phyloP scores from a whole-genome alignment of 1,140 invertebrate species.

The Nephila pilipes region DNA sequence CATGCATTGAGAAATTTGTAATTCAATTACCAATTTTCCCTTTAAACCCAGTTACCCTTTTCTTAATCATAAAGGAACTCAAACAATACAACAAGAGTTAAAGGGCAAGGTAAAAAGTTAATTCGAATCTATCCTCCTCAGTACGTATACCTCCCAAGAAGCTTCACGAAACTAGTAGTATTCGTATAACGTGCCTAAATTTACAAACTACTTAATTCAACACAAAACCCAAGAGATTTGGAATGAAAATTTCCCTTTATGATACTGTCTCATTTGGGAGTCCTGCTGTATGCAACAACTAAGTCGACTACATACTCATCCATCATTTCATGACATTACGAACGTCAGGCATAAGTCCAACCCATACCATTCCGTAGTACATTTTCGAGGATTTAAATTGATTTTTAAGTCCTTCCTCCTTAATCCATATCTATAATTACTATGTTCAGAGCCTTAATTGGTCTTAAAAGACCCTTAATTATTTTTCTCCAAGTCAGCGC shows the following conservation, averaged over 20 bases:
- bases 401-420: conserved; percentile 25
- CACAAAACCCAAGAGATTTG: background rate
- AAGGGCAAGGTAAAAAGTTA: too few species aligned
- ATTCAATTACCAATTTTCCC: too few species aligned
- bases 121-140: too few species aligned
- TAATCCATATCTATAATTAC: background rate
- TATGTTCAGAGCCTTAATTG: conserved; percentile 12
- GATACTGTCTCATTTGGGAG: background rate
- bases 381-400: conserved; percentile 34
- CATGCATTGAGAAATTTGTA: too few species aligned
- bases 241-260: background rate
- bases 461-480: conserved; percentile 35
- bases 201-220: background rate
- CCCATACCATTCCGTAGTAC: background rate
- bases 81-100: too few species aligned
- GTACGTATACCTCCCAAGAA: background rate
- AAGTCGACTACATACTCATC: background rate
- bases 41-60: too few species aligned
- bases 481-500: background rate
- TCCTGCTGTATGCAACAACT: background rate
- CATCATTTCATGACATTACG: background rate
- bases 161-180: background rate
- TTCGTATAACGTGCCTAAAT: background rate
- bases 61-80: too few species aligned
- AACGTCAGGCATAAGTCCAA: background rate